Conservation (phyloP, 2,888 invertebrate species). For the Patella caerulea region DNA sequence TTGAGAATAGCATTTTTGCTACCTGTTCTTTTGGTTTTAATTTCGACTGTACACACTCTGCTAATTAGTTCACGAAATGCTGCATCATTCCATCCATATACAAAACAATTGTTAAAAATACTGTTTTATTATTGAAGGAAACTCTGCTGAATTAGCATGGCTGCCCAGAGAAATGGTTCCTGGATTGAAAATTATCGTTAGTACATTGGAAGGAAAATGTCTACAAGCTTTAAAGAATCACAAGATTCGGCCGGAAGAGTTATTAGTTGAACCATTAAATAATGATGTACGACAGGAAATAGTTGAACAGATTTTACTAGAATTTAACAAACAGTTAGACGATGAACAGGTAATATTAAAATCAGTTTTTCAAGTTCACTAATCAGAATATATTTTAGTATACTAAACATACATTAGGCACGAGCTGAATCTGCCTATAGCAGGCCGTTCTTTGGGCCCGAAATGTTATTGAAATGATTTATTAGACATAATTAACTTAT, state of each 20-base stretch:
- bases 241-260: constrained; percentile 28
- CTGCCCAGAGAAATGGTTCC: constrained; percentile 40
- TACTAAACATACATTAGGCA: no score
- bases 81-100: no score
- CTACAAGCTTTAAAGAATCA: constrained; percentile 38
- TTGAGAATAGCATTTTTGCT: no score
- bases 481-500: no score
- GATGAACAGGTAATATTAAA: constrained; percentile 39
- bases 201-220: constrained; percentile 46
- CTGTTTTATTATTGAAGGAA: constrained; percentile 29
- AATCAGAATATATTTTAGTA: no score
- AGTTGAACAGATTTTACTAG: constrained; percentile 37
- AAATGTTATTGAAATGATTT: no score
- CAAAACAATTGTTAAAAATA: background rate
- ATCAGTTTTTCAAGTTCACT: no score
- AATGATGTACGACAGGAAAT: constrained; percentile 39
- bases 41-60: no score
- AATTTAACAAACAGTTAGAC: constrained; percentile 48
- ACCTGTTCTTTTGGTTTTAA: no score
- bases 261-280: constrained; percentile 41
- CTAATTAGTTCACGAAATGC: no score
- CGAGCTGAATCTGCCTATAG: no score
- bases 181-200: constrained; percentile 44
- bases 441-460: no score
- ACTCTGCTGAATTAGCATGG: constrained; percentile 42